Base-by-base conservation (phyloP, 2,113 vertebrate genomes). In the Mionectes macconnelli region DNA sequence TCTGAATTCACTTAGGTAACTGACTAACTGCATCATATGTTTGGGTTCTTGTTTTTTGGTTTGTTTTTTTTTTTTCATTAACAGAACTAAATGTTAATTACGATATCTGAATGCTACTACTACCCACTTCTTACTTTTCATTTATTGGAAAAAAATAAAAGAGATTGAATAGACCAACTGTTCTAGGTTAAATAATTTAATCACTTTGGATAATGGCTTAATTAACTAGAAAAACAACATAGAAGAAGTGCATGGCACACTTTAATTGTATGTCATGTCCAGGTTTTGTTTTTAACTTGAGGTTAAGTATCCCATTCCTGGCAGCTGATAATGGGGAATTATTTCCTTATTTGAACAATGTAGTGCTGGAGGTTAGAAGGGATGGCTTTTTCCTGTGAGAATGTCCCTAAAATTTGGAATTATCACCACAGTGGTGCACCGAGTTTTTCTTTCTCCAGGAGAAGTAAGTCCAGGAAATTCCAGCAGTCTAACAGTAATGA, bases 121-220 rank as follows among this genome's bases (percentile, higher is more conserved):
- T 67, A 87, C 62, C 27, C 4, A 11, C 5, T 81, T 67, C 64
- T 53, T 89, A n/a, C 22, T 49, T 57, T 91, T 89, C 2, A 0
- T 84, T 92, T 79, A 70, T 9, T 84, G 30, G 42, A 47, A 93
- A 93, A 89, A 80, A 93, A 69, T 57, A 72, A 44, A 52, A 87
- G n/a, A 90, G 35, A 84, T 53, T 70, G 50, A 87, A 75, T 84
- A 53, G 27, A 68, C 15, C 49, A 79, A 68, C 28, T 68, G 30
- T 76, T 95, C 64, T 64, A 89, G 21, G 40, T 75, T 87, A 89
- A 94, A 90, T 68, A 92, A 79, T 81, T 95, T 89, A 82, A 94
- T 78, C 35, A 45, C 18, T 76, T 92, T 66, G 49, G 49, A 64
- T 87, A 95, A 85, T 39, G 28, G 12, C 28, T 82, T 85, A 84